Evolutionary conservation across 2,797 vertebrate genomes (phyloP).

Genomic region (Onychomys torridus): DNA sequence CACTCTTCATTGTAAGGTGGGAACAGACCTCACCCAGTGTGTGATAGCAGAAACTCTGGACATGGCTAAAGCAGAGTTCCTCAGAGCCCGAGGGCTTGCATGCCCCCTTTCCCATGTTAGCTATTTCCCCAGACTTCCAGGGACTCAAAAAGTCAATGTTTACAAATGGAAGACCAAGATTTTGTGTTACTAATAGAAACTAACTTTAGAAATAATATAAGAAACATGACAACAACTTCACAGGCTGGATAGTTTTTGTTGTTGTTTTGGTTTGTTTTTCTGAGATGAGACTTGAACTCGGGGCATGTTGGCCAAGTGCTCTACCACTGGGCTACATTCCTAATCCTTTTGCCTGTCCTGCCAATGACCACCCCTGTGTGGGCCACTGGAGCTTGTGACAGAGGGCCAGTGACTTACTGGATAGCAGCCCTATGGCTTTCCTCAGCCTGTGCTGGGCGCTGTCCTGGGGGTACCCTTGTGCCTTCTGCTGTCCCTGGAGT

Average conservation of each 20-base stretch:
- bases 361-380: too few species aligned
- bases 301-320: not conserved
- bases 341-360: not conserved
- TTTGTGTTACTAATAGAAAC: not conserved
- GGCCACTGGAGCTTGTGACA: fast-evolving
- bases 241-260: not conserved
- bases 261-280: not conserved
- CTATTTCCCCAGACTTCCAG: not conserved
- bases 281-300: not conserved
- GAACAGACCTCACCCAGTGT: not conserved
- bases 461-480: not conserved
- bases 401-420: conserved; percentile 84
- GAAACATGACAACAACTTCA: not conserved
- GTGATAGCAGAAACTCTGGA: fast-evolving
- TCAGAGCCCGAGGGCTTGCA: not conserved
- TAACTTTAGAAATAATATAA: not conserved
- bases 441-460: not conserved
- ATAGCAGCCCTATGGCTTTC: not conserved
- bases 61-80: not conserved
- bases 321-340: not conserved
- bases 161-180: not conserved
- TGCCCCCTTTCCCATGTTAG: not conserved
- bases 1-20: not conserved
- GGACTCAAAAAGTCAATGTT: not conserved
- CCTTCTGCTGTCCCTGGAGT: not conserved